Conservation (phyloP, 2,113 vertebrate species). For the Boulengerochromis microlepis region DNA sequence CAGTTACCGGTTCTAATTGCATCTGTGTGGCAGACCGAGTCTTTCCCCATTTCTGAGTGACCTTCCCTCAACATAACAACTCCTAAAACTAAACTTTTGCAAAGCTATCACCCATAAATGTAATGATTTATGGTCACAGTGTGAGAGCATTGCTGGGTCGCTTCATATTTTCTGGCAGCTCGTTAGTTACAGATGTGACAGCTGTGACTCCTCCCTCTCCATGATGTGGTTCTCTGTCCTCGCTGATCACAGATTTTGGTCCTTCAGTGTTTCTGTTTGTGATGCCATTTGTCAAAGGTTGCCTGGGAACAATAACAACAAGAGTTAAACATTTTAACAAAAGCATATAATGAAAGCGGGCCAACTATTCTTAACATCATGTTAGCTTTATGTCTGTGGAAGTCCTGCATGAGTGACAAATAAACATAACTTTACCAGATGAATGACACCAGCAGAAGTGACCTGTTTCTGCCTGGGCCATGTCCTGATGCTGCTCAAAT, state of each 20-base stretch:
- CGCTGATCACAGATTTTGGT: background rate
- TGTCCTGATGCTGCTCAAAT: background rate
- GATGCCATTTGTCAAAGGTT: background rate
- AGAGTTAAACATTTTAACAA: background rate
- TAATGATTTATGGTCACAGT: background rate
- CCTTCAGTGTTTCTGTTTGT: background rate
- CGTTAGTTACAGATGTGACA: conserved; percentile 3
- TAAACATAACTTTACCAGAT: background rate
- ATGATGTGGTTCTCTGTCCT: background rate
- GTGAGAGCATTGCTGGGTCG: background rate
- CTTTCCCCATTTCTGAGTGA: background rate
- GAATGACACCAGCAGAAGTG: background rate
- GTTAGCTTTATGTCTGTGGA: background rate
- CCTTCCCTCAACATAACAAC: background rate
- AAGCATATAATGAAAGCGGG: fast-evolving
- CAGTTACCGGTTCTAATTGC: background rate
- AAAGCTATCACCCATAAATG: background rate
- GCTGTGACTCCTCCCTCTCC: conserved; percentile 3
- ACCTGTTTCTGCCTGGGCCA: background rate
- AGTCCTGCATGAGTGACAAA: background rate
- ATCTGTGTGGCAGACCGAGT: background rate
- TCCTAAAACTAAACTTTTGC: background rate
- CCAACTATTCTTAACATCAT: background rate
- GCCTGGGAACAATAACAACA: background rate
- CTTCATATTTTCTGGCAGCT: background rate